Evolutionary conservation across 2,888 invertebrate genomes (phyloP), one percentile per base, ranked within the genome.

Genomic region (Pollenia amentaria): DNA sequence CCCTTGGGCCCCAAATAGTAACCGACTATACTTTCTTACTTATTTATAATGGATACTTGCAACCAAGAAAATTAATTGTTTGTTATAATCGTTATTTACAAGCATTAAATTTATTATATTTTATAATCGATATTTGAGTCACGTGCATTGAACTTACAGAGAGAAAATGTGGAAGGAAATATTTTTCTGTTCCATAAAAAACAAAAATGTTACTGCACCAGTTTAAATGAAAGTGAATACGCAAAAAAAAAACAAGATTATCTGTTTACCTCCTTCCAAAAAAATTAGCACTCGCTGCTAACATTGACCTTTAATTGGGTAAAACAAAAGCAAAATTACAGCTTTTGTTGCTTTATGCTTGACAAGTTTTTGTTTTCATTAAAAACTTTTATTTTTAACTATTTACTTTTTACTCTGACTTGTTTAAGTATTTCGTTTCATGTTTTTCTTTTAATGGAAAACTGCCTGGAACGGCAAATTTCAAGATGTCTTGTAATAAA

Each of bases 111-210:
- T n/a, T n/a, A n/a, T n/a, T n/a, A n/a, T n/a, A n/a, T n/a, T n/a
- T n/a, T n/a, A n/a, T n/a, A n/a, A n/a, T n/a, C n/a, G n/a, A n/a
- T n/a, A n/a, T n/a, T 84, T 38, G 46, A 21, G 60, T 81, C 83
- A 81, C 87, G 84, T 87, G 73, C 80, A 84, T 84, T 87, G 87
- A 87, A 87, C 87, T 77, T 84, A 67, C 40, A 55, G 29, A 16
- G 6, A 29, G n/a, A 78, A 67, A 57, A 64, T 70, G 55, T 53
- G 65, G 55, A 51, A 70, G 82, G 86, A 83, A 86, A 75, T 64
- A 53, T 57, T 65, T 76, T 64, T 16, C 10, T 75, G 51, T 42
- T 14, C 18, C 53, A 67, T 73, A 78, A 60, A 10, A 16, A 44
- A 9, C 10, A 16, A 55, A 72, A 51, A 46, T 60, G 44, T 60